Evolutionary conservation across 1,140 invertebrate species (phyloP).

Genomic region (Acromyrmex heyeri): DNA sequence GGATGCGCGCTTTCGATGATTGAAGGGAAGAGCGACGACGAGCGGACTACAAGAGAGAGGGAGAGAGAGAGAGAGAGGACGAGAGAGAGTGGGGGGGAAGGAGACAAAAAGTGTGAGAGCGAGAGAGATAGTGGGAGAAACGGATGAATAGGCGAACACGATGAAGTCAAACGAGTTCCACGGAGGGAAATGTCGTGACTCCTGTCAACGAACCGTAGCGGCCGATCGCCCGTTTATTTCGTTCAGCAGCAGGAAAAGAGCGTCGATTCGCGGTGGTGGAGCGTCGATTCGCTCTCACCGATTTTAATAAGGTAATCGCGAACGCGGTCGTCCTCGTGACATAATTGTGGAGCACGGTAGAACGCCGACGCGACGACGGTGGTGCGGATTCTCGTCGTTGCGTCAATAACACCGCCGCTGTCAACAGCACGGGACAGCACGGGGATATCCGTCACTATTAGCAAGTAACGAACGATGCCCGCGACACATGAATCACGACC

Average conservation of each 20-base stretch:
- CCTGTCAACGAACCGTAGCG: constrained; percentile 28
- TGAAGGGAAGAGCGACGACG: constrained; percentile 18
- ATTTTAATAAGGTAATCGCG: background rate
- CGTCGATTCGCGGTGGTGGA: background rate
- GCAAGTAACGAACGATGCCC: constrained; percentile 4
- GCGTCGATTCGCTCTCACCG: background rate
- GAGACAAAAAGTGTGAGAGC: background rate
- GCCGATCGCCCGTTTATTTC: background rate
- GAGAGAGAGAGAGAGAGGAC: no score
- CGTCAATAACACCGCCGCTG: background rate
- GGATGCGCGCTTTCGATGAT: constrained; percentile 39
- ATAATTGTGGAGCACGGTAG: constrained; percentile 26
- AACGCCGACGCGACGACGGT: background rate
- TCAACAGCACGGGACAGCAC: constrained; percentile 7
- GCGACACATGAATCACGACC: constrained; percentile 31
- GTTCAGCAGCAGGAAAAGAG: background rate
- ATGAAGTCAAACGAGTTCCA: background rate
- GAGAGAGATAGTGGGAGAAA: background rate
- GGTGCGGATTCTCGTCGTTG: background rate
- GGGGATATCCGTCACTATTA: constrained; percentile 17
- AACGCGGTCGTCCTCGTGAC: constrained; percentile 29
- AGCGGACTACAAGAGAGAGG: background rate
- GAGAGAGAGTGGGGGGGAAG: background rate
- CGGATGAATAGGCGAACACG: background rate
- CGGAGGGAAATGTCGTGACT: background rate